Evolutionary conservation across 1,140 invertebrate genomes (phyloP).

Genomic region (Trachymyrmex cornetzi): DNA sequence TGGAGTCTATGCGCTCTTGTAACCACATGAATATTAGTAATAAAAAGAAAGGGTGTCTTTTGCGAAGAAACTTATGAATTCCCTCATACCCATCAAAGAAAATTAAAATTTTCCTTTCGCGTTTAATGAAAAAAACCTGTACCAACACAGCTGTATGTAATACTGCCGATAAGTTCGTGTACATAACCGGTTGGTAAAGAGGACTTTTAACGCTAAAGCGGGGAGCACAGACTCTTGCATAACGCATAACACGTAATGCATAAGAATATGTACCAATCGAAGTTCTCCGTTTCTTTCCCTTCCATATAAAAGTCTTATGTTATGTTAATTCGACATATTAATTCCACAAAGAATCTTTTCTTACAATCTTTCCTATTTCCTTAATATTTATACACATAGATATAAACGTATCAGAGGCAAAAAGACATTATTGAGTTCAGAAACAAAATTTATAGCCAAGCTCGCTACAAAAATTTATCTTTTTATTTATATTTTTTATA

Average conservation of each 20-base stretch:
- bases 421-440: neutral
- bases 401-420: neutral
- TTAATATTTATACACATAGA: neutral
- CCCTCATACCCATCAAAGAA: neutral
- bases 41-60: neutral
- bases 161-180: slow-evolving; percentile 19
- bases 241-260: too few species aligned
- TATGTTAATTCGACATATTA: slow-evolving; percentile 41
- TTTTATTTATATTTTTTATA: neutral
- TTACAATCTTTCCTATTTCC: neutral
- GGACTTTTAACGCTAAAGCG: slow-evolving; percentile 8
- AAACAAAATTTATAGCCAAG: neutral
- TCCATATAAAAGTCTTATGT: slow-evolving; percentile 23
- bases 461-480: neutral
- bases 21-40: slow-evolving; percentile 3
- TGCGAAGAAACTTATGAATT: slow-evolving; percentile 8
- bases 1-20: neutral
- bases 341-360: slow-evolving; percentile 24
- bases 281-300: too few species aligned
- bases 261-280: too few species aligned
- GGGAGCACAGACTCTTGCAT: too few species aligned
- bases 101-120: slow-evolving; percentile 30
- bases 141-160: slow-evolving; percentile 15
- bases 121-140: slow-evolving; percentile 21
- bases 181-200: neutral